Base-by-base conservation (phyloP, 2,113 vertebrate genomes). In the Arothron firmamentum region DNA sequence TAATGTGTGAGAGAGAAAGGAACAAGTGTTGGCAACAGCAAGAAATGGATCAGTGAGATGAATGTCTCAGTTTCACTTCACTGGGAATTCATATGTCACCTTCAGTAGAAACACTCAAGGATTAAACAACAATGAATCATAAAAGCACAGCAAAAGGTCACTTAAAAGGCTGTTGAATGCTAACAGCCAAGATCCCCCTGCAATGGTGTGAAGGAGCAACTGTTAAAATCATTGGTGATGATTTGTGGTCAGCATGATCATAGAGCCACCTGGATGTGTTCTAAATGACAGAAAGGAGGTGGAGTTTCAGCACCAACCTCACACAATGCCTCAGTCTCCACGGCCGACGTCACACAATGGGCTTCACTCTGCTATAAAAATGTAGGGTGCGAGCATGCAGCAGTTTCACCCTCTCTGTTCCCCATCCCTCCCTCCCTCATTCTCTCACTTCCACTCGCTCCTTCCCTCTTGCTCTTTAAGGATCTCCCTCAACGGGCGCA, bases 291-390 rank as follows among this genome's bases (percentile, higher is more conserved):
- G 45, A 4, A 42, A 52, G 56, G 42, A 52, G 52, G 61, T 1
- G 55, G 52, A 16, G 51, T 62, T 55, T 66, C 60, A 68, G 74
- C 75, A 65, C 72, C 74, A 72, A 56, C 76, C 71, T 62, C 59
- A 65, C 75, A 85, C 80, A 84, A 81, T 81, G 69, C 56, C 62
- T 43, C 65, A 56, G 63, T 80, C 89, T 83, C 88, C 47, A 88
- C 88, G 74, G 79, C 86, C 88, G 88, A 90, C 91, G 92, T 91
- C 92, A 93, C 86, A 93, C 92, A 93, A 93, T 91, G 90, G 85
- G 86, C 72, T 74, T 84, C 83, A 59, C 74, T 55, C 88, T 84
- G 84, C 89, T 94, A 95, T 94, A 95, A 94, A 28, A 94, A 88
- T 79, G 84, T 76, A 67, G 77, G 83, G 75, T 79, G 73, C 43